phyloP scores from a whole-genome alignment of 2,113 vertebrate genomes.

The Silurus glanis region DNA sequence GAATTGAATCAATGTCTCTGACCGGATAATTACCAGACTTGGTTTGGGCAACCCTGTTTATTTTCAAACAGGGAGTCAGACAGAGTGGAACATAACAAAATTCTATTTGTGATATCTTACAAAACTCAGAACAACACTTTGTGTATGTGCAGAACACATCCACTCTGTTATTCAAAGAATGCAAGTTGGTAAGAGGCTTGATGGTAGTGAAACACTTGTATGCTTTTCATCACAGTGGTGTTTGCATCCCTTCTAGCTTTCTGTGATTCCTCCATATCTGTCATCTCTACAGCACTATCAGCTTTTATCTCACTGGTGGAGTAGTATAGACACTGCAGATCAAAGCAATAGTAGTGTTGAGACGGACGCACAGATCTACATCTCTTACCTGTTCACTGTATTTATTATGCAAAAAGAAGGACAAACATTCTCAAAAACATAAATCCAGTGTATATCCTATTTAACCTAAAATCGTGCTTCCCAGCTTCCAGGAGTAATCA shows the following conservation, averaged over 20 bases:
- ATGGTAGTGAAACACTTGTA: not conserved
- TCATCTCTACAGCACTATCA: not conserved
- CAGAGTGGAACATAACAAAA: not conserved
- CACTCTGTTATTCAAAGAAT: not conserved
- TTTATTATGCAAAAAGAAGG: not conserved
- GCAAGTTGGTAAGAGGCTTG: not conserved
- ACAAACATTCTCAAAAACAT: not conserved
- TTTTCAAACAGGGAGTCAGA: not conserved
- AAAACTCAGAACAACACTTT: slow-evolving; percentile 7
- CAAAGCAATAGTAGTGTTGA: not conserved
- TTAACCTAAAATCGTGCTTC: not conserved
- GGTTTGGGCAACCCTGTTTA: not conserved
- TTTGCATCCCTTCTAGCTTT: not conserved
- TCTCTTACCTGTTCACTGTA: not conserved
- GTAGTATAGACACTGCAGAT: not conserved
- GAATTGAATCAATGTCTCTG: slow-evolving; percentile 5
- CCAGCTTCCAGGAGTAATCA: not conserved
- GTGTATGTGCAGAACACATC: not conserved
- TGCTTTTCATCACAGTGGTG: not conserved
- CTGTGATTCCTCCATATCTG: not conserved
- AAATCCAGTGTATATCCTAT: not conserved
- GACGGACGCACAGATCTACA: not conserved
- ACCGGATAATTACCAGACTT: not conserved
- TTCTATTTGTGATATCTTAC: not conserved
- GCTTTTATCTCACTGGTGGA: not conserved